Percentiles rank a stretch among this genome's conserved stretches.
These are phyloP conservation scores for Prietella phreatophila DNA, from an alignment of 2,113 vertebrate species.

Conservation along the genomic window DNA sequence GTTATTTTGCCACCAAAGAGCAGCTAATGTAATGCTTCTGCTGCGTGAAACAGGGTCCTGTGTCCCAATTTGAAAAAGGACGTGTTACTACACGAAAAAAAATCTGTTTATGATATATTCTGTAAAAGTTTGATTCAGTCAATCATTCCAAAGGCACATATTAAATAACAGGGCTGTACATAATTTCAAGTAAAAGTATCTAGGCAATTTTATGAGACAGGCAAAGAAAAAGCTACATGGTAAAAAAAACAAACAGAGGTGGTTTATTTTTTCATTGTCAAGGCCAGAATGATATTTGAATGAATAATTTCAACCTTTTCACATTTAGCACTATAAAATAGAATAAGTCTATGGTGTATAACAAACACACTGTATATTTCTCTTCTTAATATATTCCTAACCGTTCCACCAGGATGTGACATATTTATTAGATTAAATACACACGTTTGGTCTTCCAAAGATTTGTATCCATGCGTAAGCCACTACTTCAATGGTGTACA, in stretches of 20 bases:
- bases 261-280: slow-evolving; percentile 45
- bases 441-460: slow-evolving; percentile 22
- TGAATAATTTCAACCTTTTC: slow-evolving; percentile 32
- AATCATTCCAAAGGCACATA: slow-evolving; percentile 63
- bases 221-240: slow-evolving; percentile 53
- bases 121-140: slow-evolving; percentile 58
- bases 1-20: slow-evolving; percentile 56
- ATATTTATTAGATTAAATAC: slow-evolving; percentile 30
- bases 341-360: slow-evolving; percentile 11
- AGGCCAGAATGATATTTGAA: slow-evolving; percentile 40
- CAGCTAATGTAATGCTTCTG: slow-evolving; percentile 54
- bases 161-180: slow-evolving; percentile 65
- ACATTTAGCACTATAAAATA: slow-evolving; percentile 23
- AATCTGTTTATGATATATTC: slow-evolving; percentile 72
- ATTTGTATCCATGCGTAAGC: slow-evolving; percentile 2
- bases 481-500: slow-evolving; percentile 25
- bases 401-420: slow-evolving; percentile 14
- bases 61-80: slow-evolving; percentile 60
- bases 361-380: slow-evolving; percentile 16
- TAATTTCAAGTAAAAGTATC: slow-evolving; percentile 62
- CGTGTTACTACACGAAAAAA: slow-evolving; percentile 62
- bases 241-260: slow-evolving; percentile 48
- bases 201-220: slow-evolving; percentile 60
- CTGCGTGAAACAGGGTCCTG: slow-evolving; percentile 44
- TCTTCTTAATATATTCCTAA: slow-evolving; percentile 29